Conservation (phyloP, 1,140 invertebrate genomes). For the Ericerus pela region DNA sequence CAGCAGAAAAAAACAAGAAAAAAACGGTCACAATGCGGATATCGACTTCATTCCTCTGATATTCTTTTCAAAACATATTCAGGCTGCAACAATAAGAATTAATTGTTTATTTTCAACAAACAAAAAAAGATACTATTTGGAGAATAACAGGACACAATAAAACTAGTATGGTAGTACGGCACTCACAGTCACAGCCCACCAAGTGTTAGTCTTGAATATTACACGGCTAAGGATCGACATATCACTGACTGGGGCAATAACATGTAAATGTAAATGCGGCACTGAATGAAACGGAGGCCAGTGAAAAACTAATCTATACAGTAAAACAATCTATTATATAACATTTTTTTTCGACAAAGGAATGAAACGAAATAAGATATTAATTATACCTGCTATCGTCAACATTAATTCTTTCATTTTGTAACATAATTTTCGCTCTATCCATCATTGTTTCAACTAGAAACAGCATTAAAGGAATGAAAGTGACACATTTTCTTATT, state of each 20-base stretch:
- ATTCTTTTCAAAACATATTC: neutral
- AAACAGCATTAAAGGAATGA: slow-evolving; percentile 22
- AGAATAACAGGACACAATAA: too few relatives aligned
- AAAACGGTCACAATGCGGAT: too few relatives aligned
- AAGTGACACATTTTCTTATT: too few relatives aligned
- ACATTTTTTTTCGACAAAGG: neutral
- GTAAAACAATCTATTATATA: neutral
- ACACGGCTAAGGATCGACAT: slow-evolving; percentile 51
- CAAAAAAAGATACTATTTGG: neutral
- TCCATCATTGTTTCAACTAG: slow-evolving; percentile 46
- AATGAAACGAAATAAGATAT: neutral
- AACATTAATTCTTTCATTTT: slow-evolving; percentile 36
- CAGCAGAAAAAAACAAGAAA: too few relatives aligned
- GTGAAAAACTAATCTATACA: slow-evolving; percentile 62
- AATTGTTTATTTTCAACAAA: neutral
- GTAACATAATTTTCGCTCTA: slow-evolving; percentile 38
- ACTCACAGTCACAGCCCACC: slow-evolving; percentile 75
- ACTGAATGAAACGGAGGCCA: slow-evolving; percentile 79
- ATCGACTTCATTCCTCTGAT: neutral
- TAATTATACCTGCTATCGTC: slow-evolving; percentile 32
- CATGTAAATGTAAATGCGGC: slow-evolving; percentile 71
- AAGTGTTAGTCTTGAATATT: slow-evolving; percentile 57
- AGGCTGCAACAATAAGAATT: neutral
- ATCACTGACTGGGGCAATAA: slow-evolving; percentile 60
- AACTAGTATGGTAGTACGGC: too few relatives aligned